A percentile compares a stretch with the other conserved stretches of the same genome.
Conservation (phyloP, 2,888 invertebrate genomes). For the Cryptocheilus praepositus region DNA sequence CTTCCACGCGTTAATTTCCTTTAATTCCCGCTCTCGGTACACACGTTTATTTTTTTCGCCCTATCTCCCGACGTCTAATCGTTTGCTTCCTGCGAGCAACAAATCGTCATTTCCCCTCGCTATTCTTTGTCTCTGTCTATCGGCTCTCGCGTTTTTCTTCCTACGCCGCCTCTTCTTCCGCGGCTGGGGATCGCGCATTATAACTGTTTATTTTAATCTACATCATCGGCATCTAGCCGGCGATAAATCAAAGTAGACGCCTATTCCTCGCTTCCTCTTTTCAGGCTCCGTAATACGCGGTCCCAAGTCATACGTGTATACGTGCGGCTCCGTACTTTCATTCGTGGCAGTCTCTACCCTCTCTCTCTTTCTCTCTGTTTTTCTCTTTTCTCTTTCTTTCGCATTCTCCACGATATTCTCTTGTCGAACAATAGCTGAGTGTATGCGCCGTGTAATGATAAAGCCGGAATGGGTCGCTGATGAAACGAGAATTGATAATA, state of each 20-base stretch:
- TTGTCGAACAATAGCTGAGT: slow-evolving; percentile 4
- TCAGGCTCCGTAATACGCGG: slow-evolving; percentile 13
- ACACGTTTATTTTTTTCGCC: slow-evolving; percentile 16
- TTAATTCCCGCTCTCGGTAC: background rate
- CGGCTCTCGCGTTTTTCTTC: background rate
- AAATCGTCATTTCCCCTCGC: too few relatives aligned
- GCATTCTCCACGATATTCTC: background rate
- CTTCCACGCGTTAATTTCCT: slow-evolving; percentile 17
- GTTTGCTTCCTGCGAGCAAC: background rate
- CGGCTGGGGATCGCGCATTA: slow-evolving; percentile 39
- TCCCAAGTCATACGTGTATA: background rate
- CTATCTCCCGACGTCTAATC: background rate
- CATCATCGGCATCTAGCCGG: slow-evolving; percentile 51
- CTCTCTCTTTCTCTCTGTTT: too few relatives aligned
- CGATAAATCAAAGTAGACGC: slow-evolving; percentile 51
- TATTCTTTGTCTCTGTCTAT: background rate
- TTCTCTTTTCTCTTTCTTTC: slow-evolving; percentile 6
- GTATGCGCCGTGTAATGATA: background rate
- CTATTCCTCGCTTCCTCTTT: slow-evolving; percentile 28
- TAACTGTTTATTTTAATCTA: slow-evolving; percentile 58
- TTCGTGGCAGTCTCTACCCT: background rate
- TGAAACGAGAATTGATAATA: background rate
- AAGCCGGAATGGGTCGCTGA: background rate
- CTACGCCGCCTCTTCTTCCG: slow-evolving; percentile 1
- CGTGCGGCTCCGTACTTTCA: background rate